Conservation (phyloP, 2,888 invertebrate genomes). For the Galeopsomyia nigrocyanea region DNA sequence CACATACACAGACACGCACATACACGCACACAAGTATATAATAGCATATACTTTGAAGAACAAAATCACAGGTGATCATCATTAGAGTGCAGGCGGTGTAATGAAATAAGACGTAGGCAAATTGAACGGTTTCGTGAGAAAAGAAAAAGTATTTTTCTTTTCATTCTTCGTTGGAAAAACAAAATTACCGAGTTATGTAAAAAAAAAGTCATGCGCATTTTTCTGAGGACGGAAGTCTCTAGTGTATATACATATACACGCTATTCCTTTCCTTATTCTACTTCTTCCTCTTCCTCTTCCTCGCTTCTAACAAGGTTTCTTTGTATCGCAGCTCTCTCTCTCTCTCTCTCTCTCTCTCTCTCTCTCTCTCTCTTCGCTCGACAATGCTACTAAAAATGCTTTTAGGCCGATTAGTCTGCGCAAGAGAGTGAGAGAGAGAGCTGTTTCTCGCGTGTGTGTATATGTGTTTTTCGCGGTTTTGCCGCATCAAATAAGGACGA, state of each 20-base stretch:
- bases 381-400: constrained; percentile 59
- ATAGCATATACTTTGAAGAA: background rate
- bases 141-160: constrained; percentile 2
- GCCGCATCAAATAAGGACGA: constrained; percentile 37
- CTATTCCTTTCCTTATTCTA: constrained; percentile 7
- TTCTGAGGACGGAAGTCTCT: constrained; percentile 13
- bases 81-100: background rate
- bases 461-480: constrained; percentile 28
- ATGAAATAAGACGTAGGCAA: constrained; percentile 6
- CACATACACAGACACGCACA: no score
- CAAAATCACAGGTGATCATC: background rate
- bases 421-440: constrained; percentile 40
- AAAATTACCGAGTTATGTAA: constrained; percentile 34
- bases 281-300: background rate
- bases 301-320: constrained; percentile 25
- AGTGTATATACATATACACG: background rate
- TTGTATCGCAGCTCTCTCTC: constrained; percentile 43
- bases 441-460: constrained; percentile 17
- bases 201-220: constrained; percentile 16
- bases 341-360: constrained; percentile 13
- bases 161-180: constrained; percentile 4
- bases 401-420: constrained; percentile 65
- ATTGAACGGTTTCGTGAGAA: constrained; percentile 19
- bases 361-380: background rate
- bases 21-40: no score